Evolutionary conservation across 1,140 invertebrate species (phyloP).

Genomic region (Branchinecta lynchi): DNA sequence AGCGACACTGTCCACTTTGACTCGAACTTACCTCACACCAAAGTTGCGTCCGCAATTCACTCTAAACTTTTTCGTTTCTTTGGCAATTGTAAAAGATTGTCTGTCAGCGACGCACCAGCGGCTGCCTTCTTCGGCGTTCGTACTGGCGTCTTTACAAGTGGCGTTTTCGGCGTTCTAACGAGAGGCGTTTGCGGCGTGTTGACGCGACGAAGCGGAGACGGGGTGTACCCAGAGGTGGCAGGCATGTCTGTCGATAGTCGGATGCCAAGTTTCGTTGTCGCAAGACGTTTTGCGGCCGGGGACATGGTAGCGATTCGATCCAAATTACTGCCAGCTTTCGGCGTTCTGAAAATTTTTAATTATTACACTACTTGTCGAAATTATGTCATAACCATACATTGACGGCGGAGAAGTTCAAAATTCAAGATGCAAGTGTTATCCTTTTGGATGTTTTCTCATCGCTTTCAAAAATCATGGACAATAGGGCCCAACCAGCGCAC

Average conservation of each 20-base stretch:
- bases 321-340: slow-evolving; percentile 32
- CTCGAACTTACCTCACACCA: too few relatives aligned
- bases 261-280: slow-evolving; percentile 39
- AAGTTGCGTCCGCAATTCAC: background rate
- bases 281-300: slow-evolving; percentile 72
- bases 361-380: too few relatives aligned
- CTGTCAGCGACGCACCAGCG: slow-evolving; percentile 42
- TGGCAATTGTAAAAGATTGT: slow-evolving; percentile 58
- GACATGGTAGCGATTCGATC: slow-evolving; percentile 79
- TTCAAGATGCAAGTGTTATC: too few relatives aligned
- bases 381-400: too few relatives aligned
- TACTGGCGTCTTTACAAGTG: slow-evolving; percentile 25
- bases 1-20: too few relatives aligned
- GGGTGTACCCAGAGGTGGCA: slow-evolving; percentile 39
- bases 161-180: slow-evolving; percentile 27
- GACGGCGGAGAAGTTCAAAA: too few relatives aligned
- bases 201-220: slow-evolving; percentile 25
- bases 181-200: slow-evolving; percentile 23
- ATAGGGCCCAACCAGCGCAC: too few relatives aligned
- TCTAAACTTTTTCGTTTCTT: slow-evolving; percentile 35
- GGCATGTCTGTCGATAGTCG: slow-evolving; percentile 35
- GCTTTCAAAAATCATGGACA: too few relatives aligned
- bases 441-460: too few relatives aligned
- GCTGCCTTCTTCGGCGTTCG: slow-evolving; percentile 23
- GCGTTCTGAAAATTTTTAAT: slow-evolving; percentile 26